Evolutionary conservation across 2,113 vertebrate genomes (phyloP), one percentile per base, ranked within the genome.

Genomic region (Chinchilla lanigera): DNA sequence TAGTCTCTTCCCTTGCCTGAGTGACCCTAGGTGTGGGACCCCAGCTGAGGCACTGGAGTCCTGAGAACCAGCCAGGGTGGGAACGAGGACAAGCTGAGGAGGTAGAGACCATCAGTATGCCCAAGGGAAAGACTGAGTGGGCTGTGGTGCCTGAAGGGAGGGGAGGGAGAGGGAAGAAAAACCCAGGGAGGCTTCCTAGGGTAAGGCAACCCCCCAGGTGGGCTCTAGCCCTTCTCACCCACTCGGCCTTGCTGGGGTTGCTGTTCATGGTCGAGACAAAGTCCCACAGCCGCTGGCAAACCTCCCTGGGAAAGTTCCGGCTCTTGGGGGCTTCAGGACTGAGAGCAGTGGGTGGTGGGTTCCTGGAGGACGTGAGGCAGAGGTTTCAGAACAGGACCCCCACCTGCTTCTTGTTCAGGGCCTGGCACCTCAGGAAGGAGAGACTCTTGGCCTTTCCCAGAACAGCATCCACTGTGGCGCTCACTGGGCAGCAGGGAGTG

Each of bases 261-360:
- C 50, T n/a, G 47, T 97, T 98, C 97, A 98, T 97, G 13, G 88
- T 56, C 0, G 7, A 71, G 81, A 98, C 98, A 87, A 98, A 98
- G 30, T 88, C 96, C 16, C 82, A 56, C 82, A 99, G 92, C 0
- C 83, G 85, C 84, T 82, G 94, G 2, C 97, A 98, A 1, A 98
- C 96, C 22, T 98, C 91, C 28, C 61, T 81, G 1, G 98, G 69
- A 33, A 97, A 98, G 85, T 96, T 98, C 47, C 98, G 84, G 86
- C 2, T 98, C 94, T 97, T 98, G n/a, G 95, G 0, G 84, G 98
- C 98, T 0, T 96, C 96, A 0, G 98, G 98, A 85, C 98, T 98
- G 58, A 99, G 96, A 47, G 97, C 94, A 38, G 61, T 0, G 7
- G 98, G 98, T 0, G 98, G 98, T 28, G 98, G 98, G 78, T 99